These are phyloP conservation scores for Tenthredo amoena DNA, from an alignment of 2,888 invertebrate genomes.

Conservation along the genomic window DNA sequence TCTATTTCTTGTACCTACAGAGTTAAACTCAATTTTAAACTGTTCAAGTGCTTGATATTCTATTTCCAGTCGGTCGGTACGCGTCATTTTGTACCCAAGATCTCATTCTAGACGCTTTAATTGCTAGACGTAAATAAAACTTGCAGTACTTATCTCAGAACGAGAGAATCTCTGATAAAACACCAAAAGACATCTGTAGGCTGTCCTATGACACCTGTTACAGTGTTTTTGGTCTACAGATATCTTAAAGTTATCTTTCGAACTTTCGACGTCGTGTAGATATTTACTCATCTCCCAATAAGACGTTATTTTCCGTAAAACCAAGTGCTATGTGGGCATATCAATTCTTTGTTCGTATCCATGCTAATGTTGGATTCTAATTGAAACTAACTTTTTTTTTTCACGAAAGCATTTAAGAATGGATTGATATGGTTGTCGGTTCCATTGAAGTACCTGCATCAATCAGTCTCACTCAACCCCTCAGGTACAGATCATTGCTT, in stretches of 20 bases:
- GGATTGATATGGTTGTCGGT: conserved; percentile 66
- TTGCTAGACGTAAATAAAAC: not conserved
- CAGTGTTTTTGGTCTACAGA: not conserved
- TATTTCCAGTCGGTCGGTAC: not conserved
- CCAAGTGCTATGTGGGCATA: not conserved
- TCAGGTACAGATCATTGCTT: conserved; percentile 62
- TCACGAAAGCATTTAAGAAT: conserved; percentile 33
- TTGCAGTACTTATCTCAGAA: not conserved
- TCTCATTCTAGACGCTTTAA: not conserved
- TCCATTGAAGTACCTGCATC: conserved; percentile 57
- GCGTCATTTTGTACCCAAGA: not conserved
- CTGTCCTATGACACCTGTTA: not conserved
- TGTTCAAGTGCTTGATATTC: not conserved
- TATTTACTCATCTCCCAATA: not conserved
- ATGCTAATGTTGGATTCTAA: not conserved
- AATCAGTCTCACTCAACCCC: conserved; percentile 60
- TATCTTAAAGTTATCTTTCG: not conserved
- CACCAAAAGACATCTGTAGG: not conserved
- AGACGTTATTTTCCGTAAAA: not conserved
- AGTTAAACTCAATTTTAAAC: not conserved
- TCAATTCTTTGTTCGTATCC: not conserved
- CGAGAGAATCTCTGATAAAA: not conserved
- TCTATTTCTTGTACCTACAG: not conserved
- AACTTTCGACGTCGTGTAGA: not conserved
- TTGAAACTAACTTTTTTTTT: not conserved